phyloP scores from a whole-genome alignment of 1,140 invertebrate genomes.

The Euborellia annulipes region DNA sequence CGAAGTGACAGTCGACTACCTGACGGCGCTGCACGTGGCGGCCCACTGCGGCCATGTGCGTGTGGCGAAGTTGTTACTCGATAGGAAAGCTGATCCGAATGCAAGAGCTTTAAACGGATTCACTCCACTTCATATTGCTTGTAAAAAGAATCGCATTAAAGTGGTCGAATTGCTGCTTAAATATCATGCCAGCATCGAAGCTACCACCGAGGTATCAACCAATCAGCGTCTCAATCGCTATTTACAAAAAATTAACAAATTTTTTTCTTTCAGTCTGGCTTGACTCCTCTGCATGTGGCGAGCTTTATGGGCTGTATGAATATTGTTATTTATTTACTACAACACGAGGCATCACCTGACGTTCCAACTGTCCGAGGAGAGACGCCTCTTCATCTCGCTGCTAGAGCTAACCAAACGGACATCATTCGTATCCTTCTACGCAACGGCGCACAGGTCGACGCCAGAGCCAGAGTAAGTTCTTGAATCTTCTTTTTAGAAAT shows the following conservation, averaged over 20 bases:
- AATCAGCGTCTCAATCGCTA: no score
- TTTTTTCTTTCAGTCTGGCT: slow-evolving; percentile 48
- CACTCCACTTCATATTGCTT: slow-evolving; percentile 95
- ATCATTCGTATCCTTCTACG: slow-evolving; percentile 89
- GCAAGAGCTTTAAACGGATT: slow-evolving; percentile 95
- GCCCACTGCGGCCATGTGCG: slow-evolving; percentile 84
- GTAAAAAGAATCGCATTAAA: slow-evolving; percentile 96
- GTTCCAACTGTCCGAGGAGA: slow-evolving; percentile 90
- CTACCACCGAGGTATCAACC: slow-evolving; percentile 72
- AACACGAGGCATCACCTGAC: slow-evolving; percentile 88
- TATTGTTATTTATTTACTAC: slow-evolving; percentile 90
- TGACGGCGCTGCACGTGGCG: slow-evolving; percentile 95
- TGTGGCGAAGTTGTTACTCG: slow-evolving; percentile 85
- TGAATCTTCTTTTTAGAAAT: slow-evolving; percentile 8
- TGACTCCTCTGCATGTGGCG: slow-evolving; percentile 94
- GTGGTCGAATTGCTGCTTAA: slow-evolving; percentile 91
- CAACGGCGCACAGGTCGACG: slow-evolving; percentile 92
- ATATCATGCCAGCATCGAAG: slow-evolving; percentile 83
- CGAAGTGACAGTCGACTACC: slow-evolving; percentile 94
- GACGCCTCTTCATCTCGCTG: slow-evolving; percentile 92
- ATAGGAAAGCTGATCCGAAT: slow-evolving; percentile 91
- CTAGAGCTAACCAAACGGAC: slow-evolving; percentile 90
- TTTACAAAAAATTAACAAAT: background rate
- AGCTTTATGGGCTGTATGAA: slow-evolving; percentile 99
- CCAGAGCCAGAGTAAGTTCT: slow-evolving; percentile 64